Base-by-base conservation (phyloP, 2,888 invertebrate genomes). In the Tachina lurida region DNA sequence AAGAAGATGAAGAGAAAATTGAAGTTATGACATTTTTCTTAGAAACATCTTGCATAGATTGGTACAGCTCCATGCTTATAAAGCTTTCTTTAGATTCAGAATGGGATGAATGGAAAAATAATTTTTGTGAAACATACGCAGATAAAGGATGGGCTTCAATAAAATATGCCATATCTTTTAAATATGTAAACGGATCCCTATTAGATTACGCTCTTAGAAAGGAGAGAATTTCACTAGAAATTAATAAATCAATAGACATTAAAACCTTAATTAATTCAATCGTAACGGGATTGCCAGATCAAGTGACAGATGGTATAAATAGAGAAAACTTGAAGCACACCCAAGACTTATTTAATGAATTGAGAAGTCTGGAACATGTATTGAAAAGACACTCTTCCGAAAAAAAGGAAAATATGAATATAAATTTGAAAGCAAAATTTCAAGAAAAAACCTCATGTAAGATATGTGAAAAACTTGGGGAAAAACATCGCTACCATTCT, bases 261-360 rank as follows among this genome's bases (percentile, higher is more conserved):
- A 22, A 22, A 22, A 22, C 22, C 22, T 22, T 22, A 22, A 22
- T 22, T 22, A 22, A 22, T 22, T 22, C 3, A 22, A 22, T 22
- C 22, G 22, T 3, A 22, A 22, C 22, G 22, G 22, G 22, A 22
- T 22, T 22, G 22, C 22, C 22, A 22, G 2, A 22, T 22, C 22
- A 22, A 22, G 22, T 22, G 22, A 22, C 22, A 22, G 22, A 22
- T 22, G 22, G 22, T 22, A 22, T 22, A 22, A 22, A 22, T 22
- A 22, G 22, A 60, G 54, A 74, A 80, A 45, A 67, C n/a, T 67
- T 80, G 49, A 17, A 67, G 8, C 43, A 73, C 10, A 73, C 80
- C 54, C 84, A 88, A 87, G 89, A 90, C 68, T 74, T 91, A 54
- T 89, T 88, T 75, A 90, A 90, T 87, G 89, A 90, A 79, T 75